These are phyloP conservation scores for Ciona savignyi DNA, from an alignment of 23 tunicate species.

Conservation along the genomic window DNA sequence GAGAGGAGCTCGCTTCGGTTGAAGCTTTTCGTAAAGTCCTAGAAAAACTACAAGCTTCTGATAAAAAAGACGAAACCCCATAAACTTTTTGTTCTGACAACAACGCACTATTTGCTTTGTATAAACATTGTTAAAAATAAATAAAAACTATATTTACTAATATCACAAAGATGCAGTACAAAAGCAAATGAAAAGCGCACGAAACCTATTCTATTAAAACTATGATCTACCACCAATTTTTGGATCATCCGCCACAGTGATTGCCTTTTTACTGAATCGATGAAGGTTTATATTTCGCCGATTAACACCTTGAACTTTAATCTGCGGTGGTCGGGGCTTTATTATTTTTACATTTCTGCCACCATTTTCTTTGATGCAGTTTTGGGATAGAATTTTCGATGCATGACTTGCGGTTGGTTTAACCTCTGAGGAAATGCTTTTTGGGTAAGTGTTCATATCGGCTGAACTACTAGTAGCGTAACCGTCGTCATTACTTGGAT, in stretches of 20 bases:
- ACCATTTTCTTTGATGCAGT: no score
- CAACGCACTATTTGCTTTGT: not conserved
- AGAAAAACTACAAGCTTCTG: slow-evolving; percentile 31
- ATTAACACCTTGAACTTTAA: not conserved
- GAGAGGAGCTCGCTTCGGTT: slow-evolving; percentile 41
- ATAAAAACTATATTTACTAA: not conserved
- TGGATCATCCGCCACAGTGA: not conserved
- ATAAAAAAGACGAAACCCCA: not conserved
- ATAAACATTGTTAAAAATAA: not conserved
- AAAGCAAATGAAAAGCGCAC: not conserved
- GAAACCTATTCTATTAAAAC: not conserved
- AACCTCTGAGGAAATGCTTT: not conserved
- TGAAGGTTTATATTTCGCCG: not conserved
- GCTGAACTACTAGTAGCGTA: slow-evolving; percentile 26
- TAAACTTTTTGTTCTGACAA: no score
- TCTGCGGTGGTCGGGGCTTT: not conserved
- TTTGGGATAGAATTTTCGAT: no score
- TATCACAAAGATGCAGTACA: not conserved
- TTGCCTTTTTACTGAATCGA: not conserved
- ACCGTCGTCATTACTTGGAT: not conserved
- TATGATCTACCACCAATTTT: not conserved
- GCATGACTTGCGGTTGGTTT: not conserved
- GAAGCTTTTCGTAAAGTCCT: slow-evolving; percentile 59
- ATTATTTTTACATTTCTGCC: not conserved
- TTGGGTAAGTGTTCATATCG: not conserved